Base-by-base conservation (phyloP, 2,113 vertebrate genomes). In the Paedocypris sp. region DNA sequence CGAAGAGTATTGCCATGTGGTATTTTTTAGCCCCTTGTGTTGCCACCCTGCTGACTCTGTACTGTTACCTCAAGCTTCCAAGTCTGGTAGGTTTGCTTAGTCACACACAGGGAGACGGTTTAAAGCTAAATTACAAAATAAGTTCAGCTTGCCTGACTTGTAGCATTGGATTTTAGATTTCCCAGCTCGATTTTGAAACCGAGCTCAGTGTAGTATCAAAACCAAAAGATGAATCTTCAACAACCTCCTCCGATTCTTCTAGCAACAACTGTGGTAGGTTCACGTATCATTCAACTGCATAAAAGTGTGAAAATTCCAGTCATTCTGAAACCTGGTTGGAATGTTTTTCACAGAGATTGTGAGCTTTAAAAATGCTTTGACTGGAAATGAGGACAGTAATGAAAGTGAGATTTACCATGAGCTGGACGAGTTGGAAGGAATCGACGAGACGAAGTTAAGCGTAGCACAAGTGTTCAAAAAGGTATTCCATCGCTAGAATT, bases 21-120 rank as follows among this genome's bases (percentile, higher is more conserved):
- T 97, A 94, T 74, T 95, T 97, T 72, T 79, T 91, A 64, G 94
- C 89, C 0, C 91, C 93, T 25, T 94, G 90, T 13, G 82, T 49
- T 19, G 88, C 82, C 0, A 86, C 90, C 0, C 6, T 87, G 51
- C 36, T 83, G 63, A 84, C 88, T 6, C 72, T 94, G 25, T 0
- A 86, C 22, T 88, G 87, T 61, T 93, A 93, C 73, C 35, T 90
- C 62, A 23, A 79, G 62, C 85, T 95, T 71, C 87, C 87, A 16
- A 79, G 71, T 48, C 80, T 92, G 90, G 92, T 94, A 74, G 86
- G 86, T n/a, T 47, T 18, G 26, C 8, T 19, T 12, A 4, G 6
- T 11, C 6, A 4, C 4, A 13, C 9, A 28, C 9, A 11, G 5
- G 19, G 15, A 19, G 13, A 41, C 18, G 5, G 39, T 11, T 42